Percentiles rank a stretch among this genome's conserved stretches.
These are phyloP conservation scores for Mirza zaza DNA, from an alignment of 2,113 vertebrate genomes.

Conservation along the genomic window DNA sequence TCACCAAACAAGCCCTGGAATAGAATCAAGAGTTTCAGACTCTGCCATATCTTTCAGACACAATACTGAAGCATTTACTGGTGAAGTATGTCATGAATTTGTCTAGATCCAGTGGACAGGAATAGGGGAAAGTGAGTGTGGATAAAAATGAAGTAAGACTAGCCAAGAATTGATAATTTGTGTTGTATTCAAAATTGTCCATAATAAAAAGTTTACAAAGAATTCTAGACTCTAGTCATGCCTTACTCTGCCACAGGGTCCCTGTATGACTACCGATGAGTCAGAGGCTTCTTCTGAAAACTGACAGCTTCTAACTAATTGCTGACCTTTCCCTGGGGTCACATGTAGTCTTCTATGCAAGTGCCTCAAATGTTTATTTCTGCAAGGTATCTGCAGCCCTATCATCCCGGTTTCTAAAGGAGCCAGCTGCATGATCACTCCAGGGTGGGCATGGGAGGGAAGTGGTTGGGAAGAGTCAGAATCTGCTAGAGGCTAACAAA, in stretches of 20 bases:
- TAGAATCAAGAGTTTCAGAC: neutral
- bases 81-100: neutral
- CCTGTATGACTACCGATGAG: neutral
- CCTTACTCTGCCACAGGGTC: neutral
- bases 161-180: neutral
- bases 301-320: neutral
- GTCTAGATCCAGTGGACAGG: neutral
- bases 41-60: neutral
- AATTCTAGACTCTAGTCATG: neutral
- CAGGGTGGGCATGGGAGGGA: neutral
- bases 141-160: neutral
- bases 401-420: neutral
- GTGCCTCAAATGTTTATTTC: neutral
- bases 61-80: neutral
- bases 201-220: neutral
- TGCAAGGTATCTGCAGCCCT: neutral
- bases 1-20: neutral
- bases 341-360: neutral
- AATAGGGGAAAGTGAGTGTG: neutral
- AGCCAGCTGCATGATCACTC: neutral
- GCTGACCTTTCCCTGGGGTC: neutral
- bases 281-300: neutral
- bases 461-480: neutral
- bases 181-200: neutral
- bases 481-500: neutral